These are phyloP conservation scores for Drosophila subobscura DNA, from an alignment of 1,140 invertebrate genomes.

Conservation along the genomic window DNA sequence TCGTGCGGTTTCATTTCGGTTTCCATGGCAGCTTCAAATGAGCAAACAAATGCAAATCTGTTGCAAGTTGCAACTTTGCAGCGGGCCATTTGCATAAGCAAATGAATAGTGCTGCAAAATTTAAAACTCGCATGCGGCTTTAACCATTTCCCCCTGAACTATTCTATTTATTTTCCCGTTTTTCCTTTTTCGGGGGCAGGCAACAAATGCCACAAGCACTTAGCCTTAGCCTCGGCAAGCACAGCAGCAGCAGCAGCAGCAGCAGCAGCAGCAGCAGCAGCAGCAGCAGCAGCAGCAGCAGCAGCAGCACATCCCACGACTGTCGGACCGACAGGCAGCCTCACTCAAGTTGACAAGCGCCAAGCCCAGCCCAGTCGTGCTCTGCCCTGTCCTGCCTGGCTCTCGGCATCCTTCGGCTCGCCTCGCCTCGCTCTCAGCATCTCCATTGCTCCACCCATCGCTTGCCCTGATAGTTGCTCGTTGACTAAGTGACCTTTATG, in stretches of 20 bases:
- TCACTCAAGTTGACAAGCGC: constrained; percentile 68
- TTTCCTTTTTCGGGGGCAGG: constrained; percentile 33
- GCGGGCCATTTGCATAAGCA: constrained; percentile 45
- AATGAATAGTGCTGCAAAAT: constrained; percentile 49
- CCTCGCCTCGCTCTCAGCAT: constrained; percentile 39
- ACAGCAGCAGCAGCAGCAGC: constrained; percentile 10
- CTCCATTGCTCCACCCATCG: constrained; percentile 34
- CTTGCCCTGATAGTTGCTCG: constrained; percentile 66
- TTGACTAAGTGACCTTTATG: constrained; percentile 78
- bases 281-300: too few relatives aligned
- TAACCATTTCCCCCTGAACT: constrained; percentile 32
- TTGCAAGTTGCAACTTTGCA: constrained; percentile 23
- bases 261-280: neutral
- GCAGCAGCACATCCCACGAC: constrained; percentile 3
- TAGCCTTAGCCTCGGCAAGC: constrained; percentile 48
- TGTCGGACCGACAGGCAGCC: constrained; percentile 45
- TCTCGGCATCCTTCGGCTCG: constrained; percentile 15
- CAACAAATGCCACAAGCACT: constrained; percentile 62
- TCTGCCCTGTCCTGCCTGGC: neutral
- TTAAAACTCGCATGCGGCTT: constrained; percentile 47
- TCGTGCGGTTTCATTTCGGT: constrained; percentile 67
- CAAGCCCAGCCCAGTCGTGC: constrained; percentile 18
- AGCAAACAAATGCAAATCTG: constrained; percentile 66
- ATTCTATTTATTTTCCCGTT: neutral
- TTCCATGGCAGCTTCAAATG: constrained; percentile 49